Percentiles rank a stretch among this genome's conserved stretches.
These are phyloP conservation scores for Phenganax stokvisi DNA, from an alignment of 92 coral and sea anemone species.

Conservation along the genomic window DNA sequence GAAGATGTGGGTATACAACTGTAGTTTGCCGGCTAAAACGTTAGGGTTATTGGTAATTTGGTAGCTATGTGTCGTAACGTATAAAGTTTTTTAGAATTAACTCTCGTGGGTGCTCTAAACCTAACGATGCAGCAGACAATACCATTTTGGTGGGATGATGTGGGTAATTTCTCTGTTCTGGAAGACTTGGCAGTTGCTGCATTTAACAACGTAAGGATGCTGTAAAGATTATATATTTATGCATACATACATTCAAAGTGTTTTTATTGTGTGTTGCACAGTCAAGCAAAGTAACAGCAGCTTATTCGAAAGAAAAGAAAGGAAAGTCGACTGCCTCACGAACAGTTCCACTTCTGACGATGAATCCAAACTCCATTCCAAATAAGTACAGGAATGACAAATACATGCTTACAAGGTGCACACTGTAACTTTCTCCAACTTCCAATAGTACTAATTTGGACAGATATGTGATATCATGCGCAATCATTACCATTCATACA, in stretches of 20 bases:
- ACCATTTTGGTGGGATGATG: conserved; percentile 23
- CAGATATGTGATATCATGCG: neutral
- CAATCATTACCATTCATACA: neutral
- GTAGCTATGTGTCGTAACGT: too few species aligned
- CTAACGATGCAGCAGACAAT: neutral
- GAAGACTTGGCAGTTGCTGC: conserved; percentile 4
- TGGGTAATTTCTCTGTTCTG: neutral
- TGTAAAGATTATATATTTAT: too few species aligned
- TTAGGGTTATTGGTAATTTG: too few species aligned
- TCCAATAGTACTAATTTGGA: neutral
- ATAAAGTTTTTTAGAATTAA: too few species aligned
- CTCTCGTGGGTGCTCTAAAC: neutral
- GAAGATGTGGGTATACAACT: too few species aligned
- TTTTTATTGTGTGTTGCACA: neutral
- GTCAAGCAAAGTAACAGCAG: neutral
- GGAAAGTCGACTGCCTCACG: neutral
- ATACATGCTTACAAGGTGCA: neutral
- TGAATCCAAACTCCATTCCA: neutral
- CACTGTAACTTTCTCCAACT: neutral
- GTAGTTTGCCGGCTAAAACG: too few species aligned
- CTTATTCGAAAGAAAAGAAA: neutral
- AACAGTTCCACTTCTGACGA: neutral
- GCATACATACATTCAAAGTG: too few species aligned
- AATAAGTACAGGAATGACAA: neutral
- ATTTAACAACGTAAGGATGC: neutral